A percentile compares a stretch with the other conserved stretches of the same genome.
phyloP scores from a whole-genome alignment of 2,797 vertebrate species.

The Psittacula echo region DNA sequence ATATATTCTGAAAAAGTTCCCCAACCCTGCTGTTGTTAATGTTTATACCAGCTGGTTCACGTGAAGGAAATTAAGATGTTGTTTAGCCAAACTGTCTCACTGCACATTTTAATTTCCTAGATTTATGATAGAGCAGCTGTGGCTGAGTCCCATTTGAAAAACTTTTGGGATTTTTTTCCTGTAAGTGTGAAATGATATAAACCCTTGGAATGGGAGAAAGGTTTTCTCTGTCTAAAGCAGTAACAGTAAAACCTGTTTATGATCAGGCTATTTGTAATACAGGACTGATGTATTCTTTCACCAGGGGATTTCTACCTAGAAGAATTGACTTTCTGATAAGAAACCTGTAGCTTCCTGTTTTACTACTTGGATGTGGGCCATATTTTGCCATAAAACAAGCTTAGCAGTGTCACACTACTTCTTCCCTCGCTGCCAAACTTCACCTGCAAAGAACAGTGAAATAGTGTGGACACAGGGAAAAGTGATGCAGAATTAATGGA shows the following conservation, averaged over 20 bases:
- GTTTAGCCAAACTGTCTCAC: slow-evolving; percentile 38
- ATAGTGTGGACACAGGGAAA: not conserved
- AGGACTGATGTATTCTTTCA: not conserved
- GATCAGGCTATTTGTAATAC: not conserved
- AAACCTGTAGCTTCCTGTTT: not conserved
- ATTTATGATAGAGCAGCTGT: slow-evolving; percentile 43
- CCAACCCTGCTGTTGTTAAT: not conserved
- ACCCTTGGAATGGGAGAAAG: not conserved
- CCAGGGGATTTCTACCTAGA: not conserved
- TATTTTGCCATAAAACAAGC: not conserved
- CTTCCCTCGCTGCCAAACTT: not conserved
- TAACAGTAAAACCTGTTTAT: slow-evolving; percentile 17
- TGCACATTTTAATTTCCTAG: slow-evolving; percentile 35
- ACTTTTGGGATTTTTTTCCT: slow-evolving; percentile 22
- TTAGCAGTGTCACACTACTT: not conserved
- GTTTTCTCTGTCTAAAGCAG: not conserved
- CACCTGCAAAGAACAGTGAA: not conserved
- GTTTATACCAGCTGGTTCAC: slow-evolving; percentile 51
- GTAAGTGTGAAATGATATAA: slow-evolving; percentile 36
- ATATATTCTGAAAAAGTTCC: not conserved
- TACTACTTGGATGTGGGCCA: not conserved
- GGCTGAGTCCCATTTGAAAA: slow-evolving; percentile 48
- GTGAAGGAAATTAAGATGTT: slow-evolving; percentile 46
- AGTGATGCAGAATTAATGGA: not conserved
- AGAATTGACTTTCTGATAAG: not conserved